A percentile compares a stretch with the other conserved stretches of the same genome.
These are phyloP conservation scores for Hololepta plana DNA, from an alignment of 2,888 invertebrate genomes.

Conservation along the genomic window DNA sequence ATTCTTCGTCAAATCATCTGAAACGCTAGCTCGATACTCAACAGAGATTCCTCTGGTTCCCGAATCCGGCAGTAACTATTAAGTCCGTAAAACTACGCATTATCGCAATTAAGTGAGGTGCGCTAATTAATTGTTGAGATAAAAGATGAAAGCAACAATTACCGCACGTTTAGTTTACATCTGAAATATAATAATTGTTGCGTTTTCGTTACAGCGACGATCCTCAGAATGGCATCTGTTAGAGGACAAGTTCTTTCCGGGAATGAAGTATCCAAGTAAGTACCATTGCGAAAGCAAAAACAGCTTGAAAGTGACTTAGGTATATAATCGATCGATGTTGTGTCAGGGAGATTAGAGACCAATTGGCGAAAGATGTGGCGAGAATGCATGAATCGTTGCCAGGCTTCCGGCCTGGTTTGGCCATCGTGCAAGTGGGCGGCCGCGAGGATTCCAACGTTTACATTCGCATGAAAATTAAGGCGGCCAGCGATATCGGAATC, in stretches of 20 bases:
- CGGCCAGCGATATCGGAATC: slow-evolving; percentile 83
- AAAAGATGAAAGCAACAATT: too few relatives aligned
- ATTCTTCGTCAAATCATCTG: too few relatives aligned
- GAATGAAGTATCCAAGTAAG: slow-evolving; percentile 49
- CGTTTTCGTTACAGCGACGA: slow-evolving; percentile 3
- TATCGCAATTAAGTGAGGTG: too few relatives aligned
- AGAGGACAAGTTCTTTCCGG: slow-evolving; percentile 41
- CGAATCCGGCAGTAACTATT: too few relatives aligned
- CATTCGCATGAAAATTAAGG: slow-evolving; percentile 88
- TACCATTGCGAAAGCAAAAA: slow-evolving; percentile 7
- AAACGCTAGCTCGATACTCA: too few relatives aligned
- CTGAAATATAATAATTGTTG: too few relatives aligned
- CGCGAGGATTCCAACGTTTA: slow-evolving; percentile 97
- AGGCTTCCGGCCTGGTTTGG: slow-evolving; percentile 44
- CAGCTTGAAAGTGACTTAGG: not conserved
- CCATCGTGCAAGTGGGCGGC: slow-evolving; percentile 91
- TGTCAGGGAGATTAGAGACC: slow-evolving; percentile 50
- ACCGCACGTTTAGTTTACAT: too few relatives aligned
- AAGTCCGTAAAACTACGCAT: too few relatives aligned
- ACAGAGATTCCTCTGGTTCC: too few relatives aligned
- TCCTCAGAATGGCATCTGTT: slow-evolving; percentile 14
- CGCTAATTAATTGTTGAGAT: too few relatives aligned
- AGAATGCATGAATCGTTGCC: slow-evolving; percentile 36
- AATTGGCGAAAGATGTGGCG: slow-evolving; percentile 46
- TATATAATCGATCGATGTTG: not conserved